phyloP scores from a whole-genome alignment of 2,113 vertebrate species.

The Thamnaconus septentrionalis region DNA sequence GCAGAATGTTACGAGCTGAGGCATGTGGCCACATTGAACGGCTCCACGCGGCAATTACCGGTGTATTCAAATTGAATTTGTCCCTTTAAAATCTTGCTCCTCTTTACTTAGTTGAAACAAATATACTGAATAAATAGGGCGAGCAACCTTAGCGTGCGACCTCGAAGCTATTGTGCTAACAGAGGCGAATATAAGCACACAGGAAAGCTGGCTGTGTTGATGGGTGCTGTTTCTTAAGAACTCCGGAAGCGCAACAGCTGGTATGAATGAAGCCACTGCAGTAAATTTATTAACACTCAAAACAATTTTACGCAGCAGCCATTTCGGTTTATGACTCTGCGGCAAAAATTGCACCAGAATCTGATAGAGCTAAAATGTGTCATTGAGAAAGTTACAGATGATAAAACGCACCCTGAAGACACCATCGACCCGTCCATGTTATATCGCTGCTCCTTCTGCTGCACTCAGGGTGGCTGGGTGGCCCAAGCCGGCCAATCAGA shows the following conservation, averaged over 20 bases:
- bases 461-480: too few species aligned
- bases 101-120: background rate
- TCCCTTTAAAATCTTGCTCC: background rate
- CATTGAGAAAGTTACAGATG: background rate
- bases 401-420: too few species aligned
- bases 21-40: too few species aligned
- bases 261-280: conserved; percentile 11
- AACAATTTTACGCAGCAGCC: background rate
- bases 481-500: too few species aligned
- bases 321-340: too few species aligned
- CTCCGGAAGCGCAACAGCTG: conserved; percentile 1
- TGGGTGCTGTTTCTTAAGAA: conserved; percentile 2
- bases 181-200: background rate
- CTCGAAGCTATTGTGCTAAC: background rate
- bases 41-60: background rate
- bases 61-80: background rate
- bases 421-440: too few species aligned
- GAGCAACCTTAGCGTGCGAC: background rate
- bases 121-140: background rate
- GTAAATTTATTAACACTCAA: conserved; percentile 19
- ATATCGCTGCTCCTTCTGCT: too few species aligned
- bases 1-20: background rate
- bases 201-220: conserved; percentile 1
- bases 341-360: too few species aligned
- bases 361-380: background rate